These are phyloP conservation scores for Orchesella cincta DNA, from an alignment of 1,140 invertebrate species.

Conservation along the genomic window DNA sequence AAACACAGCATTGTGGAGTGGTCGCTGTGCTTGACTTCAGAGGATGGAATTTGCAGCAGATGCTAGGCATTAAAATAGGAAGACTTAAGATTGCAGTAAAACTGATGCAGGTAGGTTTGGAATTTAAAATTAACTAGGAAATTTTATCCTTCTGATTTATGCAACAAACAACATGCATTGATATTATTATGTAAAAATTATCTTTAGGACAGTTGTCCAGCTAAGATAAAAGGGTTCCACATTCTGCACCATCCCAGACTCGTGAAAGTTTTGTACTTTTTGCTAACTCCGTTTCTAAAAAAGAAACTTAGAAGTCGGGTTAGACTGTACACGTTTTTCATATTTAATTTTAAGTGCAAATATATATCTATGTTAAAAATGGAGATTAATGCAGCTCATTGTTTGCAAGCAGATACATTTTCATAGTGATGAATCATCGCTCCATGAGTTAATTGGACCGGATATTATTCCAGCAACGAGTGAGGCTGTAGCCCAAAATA, in stretches of 20 bases:
- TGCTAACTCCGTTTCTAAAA: not conserved
- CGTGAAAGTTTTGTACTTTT: not conserved
- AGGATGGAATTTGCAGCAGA: not conserved
- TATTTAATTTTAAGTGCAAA: not conserved
- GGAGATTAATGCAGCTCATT: not conserved
- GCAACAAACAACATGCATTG: not conserved
- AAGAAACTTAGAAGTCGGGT: not conserved
- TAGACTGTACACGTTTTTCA: not conserved
- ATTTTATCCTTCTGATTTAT: not conserved
- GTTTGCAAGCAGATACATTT: not conserved
- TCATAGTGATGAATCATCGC: not conserved
- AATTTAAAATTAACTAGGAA: not conserved
- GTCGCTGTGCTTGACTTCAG: not conserved
- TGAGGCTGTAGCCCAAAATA: not conserved
- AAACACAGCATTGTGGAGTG: not conserved
- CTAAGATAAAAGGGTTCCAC: constrained; percentile 4
- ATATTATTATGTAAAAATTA: not conserved
- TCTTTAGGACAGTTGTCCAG: not conserved
- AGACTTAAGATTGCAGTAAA: not conserved
- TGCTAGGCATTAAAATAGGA: not conserved
- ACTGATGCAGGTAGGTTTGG: not conserved
- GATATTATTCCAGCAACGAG: not conserved
- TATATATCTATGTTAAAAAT: not conserved
- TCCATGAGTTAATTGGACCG: not conserved
- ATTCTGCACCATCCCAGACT: not conserved